Conservation (phyloP, 2,888 invertebrate species). For the Cephus pygmeus region DNA sequence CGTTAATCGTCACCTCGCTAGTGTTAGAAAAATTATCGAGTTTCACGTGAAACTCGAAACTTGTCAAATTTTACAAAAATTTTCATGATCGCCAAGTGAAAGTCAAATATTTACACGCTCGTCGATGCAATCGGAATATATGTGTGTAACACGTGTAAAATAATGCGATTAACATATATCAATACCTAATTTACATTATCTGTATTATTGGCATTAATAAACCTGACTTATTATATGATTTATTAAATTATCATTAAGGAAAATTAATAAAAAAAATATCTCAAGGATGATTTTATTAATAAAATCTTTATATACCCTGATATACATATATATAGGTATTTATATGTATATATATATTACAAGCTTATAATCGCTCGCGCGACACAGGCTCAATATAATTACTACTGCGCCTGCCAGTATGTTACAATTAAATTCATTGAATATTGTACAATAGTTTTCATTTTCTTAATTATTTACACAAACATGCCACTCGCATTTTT, state of each 20-base stretch:
- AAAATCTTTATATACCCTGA: background rate
- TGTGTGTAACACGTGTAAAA: slow-evolving; percentile 1
- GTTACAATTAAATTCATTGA: background rate
- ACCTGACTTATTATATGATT: background rate
- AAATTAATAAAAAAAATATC: background rate
- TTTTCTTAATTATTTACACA: background rate
- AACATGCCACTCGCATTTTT: slow-evolving; percentile 14
- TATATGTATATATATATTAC: background rate
- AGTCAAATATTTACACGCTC: background rate
- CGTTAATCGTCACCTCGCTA: background rate
- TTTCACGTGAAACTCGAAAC: background rate
- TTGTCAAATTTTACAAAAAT: background rate
- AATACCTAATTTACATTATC: background rate
- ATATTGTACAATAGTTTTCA: background rate
- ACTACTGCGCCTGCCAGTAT: background rate
- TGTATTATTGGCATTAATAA: slow-evolving; percentile 3
- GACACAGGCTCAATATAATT: background rate
- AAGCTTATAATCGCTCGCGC: background rate
- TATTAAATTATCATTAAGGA: background rate
- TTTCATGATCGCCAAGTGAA: background rate
- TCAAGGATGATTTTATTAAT: background rate
- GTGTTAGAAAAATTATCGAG: background rate
- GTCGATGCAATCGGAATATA: background rate
- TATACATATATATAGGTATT: too few species aligned
- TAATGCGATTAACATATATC: slow-evolving; percentile 6